Evolutionary conservation across 2,113 vertebrate species (phyloP), one percentile per base, ranked within the genome.

Genomic region (Cynoglossus semilaevis): DNA sequence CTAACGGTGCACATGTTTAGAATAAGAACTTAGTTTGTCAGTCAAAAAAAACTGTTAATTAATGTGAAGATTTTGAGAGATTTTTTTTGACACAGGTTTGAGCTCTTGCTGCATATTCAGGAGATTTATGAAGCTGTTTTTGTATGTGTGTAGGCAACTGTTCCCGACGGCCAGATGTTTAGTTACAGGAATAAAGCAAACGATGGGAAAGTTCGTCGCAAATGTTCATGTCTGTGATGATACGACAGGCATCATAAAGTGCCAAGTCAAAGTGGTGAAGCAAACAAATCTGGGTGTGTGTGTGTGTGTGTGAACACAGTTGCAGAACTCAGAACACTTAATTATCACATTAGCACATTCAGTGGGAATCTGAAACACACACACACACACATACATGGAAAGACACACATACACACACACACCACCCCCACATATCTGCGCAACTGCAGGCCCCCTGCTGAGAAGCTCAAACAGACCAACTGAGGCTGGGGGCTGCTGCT

Each of bases 261-360:
- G 68, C 67, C 48, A 64, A 58, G 56, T 68, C 70, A 71, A 77
- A 59, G 70, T 60, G 78, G 57, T 45, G 50, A 69, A 78, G 76
- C 72, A 84, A 77, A 79, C 71, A 74, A 78, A 65, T 51, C 53
- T 67, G 67, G 51, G 61, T 71, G 40, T 51, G 53, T 44, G 55
- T 35, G 43, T 17, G 44, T 45, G 49, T 44, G 50, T 16, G 50
- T 56, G 56, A 77, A 83, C 77, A 81, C 79, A 79, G 76, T 85
- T 83, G 78, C 79, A 72, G 75, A 81, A 82, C 76, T 79, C 76
- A 66, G 74, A 82, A 88, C 78, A 70, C 70, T 86, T 72, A 87
- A 79, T 88, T 86, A 88, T 88, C 86, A 90, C 85, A 87, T 90
- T 86, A 89, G 78, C 81, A 81, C 85, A 76, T 87, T 64, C 58